These are phyloP conservation scores for Heliconius himera DNA, from an alignment of 1,140 invertebrate species.

Conservation along the genomic window DNA sequence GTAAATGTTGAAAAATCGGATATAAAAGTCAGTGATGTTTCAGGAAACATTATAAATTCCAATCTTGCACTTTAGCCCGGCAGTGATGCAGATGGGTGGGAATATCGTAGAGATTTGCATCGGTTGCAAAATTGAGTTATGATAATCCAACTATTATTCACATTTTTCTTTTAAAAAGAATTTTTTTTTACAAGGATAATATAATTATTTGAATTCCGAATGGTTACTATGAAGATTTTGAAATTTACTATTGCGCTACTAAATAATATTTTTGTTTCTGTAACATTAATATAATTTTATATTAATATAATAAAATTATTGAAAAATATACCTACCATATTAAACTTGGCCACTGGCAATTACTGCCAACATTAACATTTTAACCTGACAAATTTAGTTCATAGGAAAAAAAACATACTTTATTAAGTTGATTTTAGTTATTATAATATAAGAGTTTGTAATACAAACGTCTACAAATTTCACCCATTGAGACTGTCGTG, in stretches of 20 bases:
- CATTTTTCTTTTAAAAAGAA: constrained; percentile 19
- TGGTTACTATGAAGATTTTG: neutral
- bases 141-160: constrained; percentile 71
- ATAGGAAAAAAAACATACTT: too few species aligned
- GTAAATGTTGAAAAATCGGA: constrained; percentile 1
- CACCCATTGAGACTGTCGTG: too few species aligned
- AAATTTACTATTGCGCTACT: neutral
- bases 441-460: too few species aligned
- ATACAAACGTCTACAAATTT: too few species aligned
- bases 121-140: constrained; percentile 70
- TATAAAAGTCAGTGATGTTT: constrained; percentile 30
- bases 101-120: constrained; percentile 68
- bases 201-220: neutral
- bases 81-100: constrained; percentile 60
- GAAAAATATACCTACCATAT: too few species aligned
- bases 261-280: too few species aligned
- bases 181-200: neutral
- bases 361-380: too few species aligned
- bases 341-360: too few species aligned
- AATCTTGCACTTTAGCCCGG: constrained; percentile 63
- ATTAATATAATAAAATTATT: too few species aligned
- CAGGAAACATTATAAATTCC: constrained; percentile 65
- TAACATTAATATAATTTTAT: too few species aligned
- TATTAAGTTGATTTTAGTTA: too few species aligned
- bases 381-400: too few species aligned